A percentile compares a stretch with the other conserved stretches of the same genome.
These are phyloP conservation scores for Coptodon rendalli DNA, from an alignment of 2,113 vertebrate species.

Conservation along the genomic window DNA sequence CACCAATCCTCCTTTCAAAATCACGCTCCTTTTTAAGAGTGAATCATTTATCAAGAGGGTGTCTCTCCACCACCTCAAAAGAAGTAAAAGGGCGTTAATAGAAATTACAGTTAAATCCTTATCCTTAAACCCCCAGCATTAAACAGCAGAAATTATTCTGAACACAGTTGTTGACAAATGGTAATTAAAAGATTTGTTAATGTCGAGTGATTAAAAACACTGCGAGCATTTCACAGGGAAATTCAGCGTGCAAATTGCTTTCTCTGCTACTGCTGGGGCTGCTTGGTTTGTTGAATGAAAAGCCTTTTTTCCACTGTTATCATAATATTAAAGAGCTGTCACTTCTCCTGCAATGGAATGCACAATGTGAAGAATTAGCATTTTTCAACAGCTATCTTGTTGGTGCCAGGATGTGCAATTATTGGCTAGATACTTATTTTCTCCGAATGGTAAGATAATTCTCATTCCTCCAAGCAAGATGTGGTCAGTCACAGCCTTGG, in stretches of 20 bases:
- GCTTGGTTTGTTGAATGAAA: conserved; percentile 45
- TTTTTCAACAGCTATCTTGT: conserved; percentile 67
- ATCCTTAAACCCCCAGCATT: conserved; percentile 38
- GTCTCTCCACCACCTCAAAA: conserved; percentile 12
- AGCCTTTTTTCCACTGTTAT: conserved; percentile 50
- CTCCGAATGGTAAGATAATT: conserved; percentile 30
- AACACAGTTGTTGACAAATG: conserved; percentile 67
- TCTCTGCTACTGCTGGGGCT: conserved; percentile 46
- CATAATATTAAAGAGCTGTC: conserved; percentile 69
- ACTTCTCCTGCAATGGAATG: conserved; percentile 63
- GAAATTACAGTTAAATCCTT: conserved; percentile 40
- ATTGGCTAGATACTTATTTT: conserved; percentile 34
- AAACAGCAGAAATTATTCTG: conserved; percentile 57
- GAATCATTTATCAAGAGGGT: background rate
- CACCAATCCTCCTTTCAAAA: background rate
- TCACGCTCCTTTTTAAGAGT: background rate
- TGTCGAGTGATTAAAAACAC: conserved; percentile 71
- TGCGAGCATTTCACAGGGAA: conserved; percentile 62
- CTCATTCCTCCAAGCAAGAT: conserved; percentile 5
- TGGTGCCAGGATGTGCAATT: conserved; percentile 65
- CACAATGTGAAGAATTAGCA: conserved; percentile 65
- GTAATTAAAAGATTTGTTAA: conserved; percentile 77
- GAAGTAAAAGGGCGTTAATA: conserved; percentile 18
- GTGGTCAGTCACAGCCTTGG: conserved; percentile 6
- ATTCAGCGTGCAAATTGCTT: conserved; percentile 71